Evolutionary conservation across 2,797 vertebrate genomes (phyloP).

Genomic region (Hapalemur alaotrensis): DNA sequence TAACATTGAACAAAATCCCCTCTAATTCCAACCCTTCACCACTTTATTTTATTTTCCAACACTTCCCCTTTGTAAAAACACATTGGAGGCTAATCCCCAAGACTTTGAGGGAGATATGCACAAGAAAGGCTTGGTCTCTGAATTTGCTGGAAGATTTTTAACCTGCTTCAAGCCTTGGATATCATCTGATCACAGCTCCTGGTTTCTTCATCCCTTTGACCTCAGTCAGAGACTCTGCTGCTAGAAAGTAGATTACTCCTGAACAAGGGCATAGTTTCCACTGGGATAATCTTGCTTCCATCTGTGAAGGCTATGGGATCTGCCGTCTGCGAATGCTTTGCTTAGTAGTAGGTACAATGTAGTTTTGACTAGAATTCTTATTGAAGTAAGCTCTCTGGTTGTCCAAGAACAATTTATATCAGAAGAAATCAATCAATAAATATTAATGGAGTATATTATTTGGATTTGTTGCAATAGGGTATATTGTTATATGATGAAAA

Average conservation of each 20-base stretch:
- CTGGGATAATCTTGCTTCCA: not conserved
- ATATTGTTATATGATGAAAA: not conserved
- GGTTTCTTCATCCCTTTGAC: not conserved
- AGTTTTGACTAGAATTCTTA: not conserved
- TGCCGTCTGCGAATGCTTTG: not conserved
- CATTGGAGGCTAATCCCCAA: not conserved
- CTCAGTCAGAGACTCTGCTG: not conserved
- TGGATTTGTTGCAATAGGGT: not conserved
- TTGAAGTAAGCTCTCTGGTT: slow-evolving; percentile 12
- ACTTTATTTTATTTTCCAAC: slow-evolving; percentile 13
- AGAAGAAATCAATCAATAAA: slow-evolving; percentile 7
- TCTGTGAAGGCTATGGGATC: not conserved
- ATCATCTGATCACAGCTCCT: not conserved
- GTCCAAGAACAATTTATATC: not conserved
- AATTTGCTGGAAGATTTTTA: not conserved
- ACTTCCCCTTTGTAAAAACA: slow-evolving; percentile 42
- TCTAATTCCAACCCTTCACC: slow-evolving; percentile 23
- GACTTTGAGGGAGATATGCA: not conserved
- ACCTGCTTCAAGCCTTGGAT: not conserved
- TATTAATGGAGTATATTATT: not conserved
- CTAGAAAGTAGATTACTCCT: not conserved
- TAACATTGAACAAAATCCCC: slow-evolving; percentile 42
- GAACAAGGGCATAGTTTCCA: not conserved
- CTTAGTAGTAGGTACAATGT: not conserved
- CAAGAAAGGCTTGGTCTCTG: not conserved